Evolutionary conservation across 2,888 invertebrate species (phyloP), one percentile per base, ranked within the genome.

Genomic region (Microplitis manilae): DNA sequence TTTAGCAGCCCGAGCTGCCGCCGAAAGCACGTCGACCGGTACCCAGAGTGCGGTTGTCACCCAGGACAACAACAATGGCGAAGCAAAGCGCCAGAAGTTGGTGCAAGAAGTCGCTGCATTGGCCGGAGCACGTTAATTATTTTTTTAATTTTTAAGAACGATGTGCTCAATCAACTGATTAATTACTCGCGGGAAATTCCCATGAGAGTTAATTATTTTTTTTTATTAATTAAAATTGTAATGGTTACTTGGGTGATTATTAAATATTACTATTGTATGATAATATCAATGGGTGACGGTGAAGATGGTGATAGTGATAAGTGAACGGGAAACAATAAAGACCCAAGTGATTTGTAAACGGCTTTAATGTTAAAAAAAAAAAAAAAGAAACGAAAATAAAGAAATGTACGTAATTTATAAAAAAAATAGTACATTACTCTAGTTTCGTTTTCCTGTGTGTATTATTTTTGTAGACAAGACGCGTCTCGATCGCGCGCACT

Each of bases 1-100:
- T 83, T 90, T 95, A 87, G 95, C 95, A 77, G 95, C 95, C 20
- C 92, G 94, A 83, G 94, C 95, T n/a, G 94, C 94, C 68, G 94
- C 94, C 85, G 94, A 94, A 80, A 89, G 93, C 82, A 90, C 89
- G 40, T 86, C 90, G 77, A 76, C 65, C 4, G 86, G 83, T 60
- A 81, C 80, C 13, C 84, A 84, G 68, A 68, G 80, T 9, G 83
- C 82, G 73, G 80, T 74, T 73, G 80, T 74, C 73, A 84, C 75
- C 71, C 88, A 85, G 80, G 88, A 89, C 81, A 88, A 88, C 84
- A 88, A 88, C 83, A 89, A 88, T 81, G 87, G 85, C 65, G 88
- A 88, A 6, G 79, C 82, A 59, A 88, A 87, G 74, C 80, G 87
- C 68, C 88, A 87, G 78, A 88, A 88, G 78, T 82, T 85, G 70